A percentile compares a stretch with the other conserved stretches of the same genome.
Evolutionary conservation across 1,140 invertebrate species (phyloP).

Genomic region (Euschistus heros): DNA sequence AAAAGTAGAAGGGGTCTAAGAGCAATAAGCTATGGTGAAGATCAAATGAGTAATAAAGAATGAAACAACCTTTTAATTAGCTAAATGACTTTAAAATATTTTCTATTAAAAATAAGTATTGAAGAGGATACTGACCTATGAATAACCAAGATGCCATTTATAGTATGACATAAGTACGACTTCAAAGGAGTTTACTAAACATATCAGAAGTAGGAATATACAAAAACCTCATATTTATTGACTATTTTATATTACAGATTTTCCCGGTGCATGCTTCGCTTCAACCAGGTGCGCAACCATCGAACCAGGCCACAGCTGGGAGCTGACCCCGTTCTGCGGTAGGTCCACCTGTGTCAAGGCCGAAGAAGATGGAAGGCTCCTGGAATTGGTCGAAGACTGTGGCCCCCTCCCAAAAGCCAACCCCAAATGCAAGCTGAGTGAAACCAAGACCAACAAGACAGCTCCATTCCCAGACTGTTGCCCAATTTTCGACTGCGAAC

Average conservation of each 20-base stretch:
- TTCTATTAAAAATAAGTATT: not conserved
- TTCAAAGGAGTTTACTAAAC: too few species aligned
- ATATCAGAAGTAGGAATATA: too few species aligned
- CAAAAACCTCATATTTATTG: too few species aligned
- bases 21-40: too few species aligned
- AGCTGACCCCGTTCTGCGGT: conserved; percentile 75
- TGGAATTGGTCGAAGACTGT: conserved; percentile 78
- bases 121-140: too few species aligned
- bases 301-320: conserved; percentile 71
- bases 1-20: too few species aligned
- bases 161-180: too few species aligned
- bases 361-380: conserved; percentile 54
- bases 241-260: conserved; percentile 48
- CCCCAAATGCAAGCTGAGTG: conserved; percentile 72
- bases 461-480: conserved; percentile 75
- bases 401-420: conserved; percentile 73
- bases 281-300: conserved; percentile 78
- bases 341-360: conserved; percentile 70
- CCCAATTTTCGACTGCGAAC: conserved; percentile 71
- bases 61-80: too few species aligned
- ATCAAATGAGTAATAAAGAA: too few species aligned
- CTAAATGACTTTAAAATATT: too few species aligned
- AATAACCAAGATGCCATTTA: too few species aligned
- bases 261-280: conserved; percentile 79
- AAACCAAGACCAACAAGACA: conserved; percentile 74